These are phyloP conservation scores for Columbina picui DNA, from an alignment of 2,113 vertebrate genomes.

Conservation along the genomic window DNA sequence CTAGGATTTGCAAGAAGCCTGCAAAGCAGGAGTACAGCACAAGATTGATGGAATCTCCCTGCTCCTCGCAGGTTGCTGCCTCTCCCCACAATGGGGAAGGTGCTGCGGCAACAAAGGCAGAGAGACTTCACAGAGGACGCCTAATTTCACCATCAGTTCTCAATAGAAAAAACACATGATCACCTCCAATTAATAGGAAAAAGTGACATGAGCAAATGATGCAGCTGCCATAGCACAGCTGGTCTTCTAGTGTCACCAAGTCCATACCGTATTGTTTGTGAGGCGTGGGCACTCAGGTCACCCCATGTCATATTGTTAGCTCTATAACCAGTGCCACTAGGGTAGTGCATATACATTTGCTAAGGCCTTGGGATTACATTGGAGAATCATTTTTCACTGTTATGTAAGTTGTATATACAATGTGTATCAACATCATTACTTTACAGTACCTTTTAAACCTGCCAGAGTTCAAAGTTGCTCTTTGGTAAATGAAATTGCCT, in stretches of 20 bases:
- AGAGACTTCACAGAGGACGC: neutral
- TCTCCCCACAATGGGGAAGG: constrained; percentile 8
- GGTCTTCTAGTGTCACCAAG: neutral
- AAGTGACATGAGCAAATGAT: neutral
- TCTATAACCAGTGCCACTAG: neutral
- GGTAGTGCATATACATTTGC: fast-evolving
- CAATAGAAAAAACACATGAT: neutral
- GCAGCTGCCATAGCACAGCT: neutral
- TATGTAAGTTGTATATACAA: neutral
- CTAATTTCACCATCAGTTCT: neutral
- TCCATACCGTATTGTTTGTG: fast-evolving
- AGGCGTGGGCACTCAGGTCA: neutral
- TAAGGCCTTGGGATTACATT: neutral
- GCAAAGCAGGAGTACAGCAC: neutral
- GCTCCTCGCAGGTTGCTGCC: neutral
- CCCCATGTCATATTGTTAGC: neutral
- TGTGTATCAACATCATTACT: neutral
- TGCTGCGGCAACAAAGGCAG: neutral
- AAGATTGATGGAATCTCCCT: constrained; percentile 47
- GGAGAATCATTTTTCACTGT: neutral
- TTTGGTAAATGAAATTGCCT: constrained; percentile 26
- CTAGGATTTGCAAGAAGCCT: constrained; percentile 58
- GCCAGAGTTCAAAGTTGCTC: neutral
- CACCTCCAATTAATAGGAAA: neutral
- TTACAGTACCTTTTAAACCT: neutral